These are phyloP conservation scores for Trachelus tabidus DNA, from an alignment of 2,888 invertebrate genomes.

Conservation along the genomic window DNA sequence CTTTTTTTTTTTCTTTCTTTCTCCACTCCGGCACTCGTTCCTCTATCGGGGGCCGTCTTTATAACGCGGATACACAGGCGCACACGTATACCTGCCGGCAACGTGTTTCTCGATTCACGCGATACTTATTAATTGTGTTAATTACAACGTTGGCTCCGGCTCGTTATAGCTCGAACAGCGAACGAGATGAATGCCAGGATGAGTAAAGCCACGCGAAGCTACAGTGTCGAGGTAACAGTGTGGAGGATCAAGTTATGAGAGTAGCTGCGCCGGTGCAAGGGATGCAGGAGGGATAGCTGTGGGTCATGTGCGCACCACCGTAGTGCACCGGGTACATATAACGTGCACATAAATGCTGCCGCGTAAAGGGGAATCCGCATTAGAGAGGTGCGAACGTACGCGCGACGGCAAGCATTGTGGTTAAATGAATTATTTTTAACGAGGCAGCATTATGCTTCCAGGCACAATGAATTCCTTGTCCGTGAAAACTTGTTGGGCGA, in stretches of 20 bases:
- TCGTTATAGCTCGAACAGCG: neutral
- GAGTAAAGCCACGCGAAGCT: neutral
- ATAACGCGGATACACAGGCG: neutral
- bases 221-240: neutral
- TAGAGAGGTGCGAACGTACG: conserved; percentile 22
- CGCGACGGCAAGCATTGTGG: conserved; percentile 31
- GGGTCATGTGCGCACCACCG: neutral
- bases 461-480: conserved; percentile 47
- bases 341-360: too few relatives aligned
- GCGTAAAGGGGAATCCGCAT: conserved; percentile 12
- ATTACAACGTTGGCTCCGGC: neutral
- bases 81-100: neutral
- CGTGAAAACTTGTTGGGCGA: conserved; percentile 44
- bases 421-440: conserved; percentile 61
- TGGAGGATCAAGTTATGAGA: neutral
- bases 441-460: conserved; percentile 51
- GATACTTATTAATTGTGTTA: conserved; percentile 5
- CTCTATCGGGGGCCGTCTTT: neutral
- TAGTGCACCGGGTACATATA: too few relatives aligned
- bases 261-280: neutral
- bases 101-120: conserved; percentile 1
- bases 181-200: neutral
- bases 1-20: too few relatives aligned
- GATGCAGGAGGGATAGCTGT: neutral
- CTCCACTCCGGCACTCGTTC: neutral